These are phyloP conservation scores for Watersipora subatra DNA, from an alignment of 1,140 invertebrate genomes.

Conservation along the genomic window DNA sequence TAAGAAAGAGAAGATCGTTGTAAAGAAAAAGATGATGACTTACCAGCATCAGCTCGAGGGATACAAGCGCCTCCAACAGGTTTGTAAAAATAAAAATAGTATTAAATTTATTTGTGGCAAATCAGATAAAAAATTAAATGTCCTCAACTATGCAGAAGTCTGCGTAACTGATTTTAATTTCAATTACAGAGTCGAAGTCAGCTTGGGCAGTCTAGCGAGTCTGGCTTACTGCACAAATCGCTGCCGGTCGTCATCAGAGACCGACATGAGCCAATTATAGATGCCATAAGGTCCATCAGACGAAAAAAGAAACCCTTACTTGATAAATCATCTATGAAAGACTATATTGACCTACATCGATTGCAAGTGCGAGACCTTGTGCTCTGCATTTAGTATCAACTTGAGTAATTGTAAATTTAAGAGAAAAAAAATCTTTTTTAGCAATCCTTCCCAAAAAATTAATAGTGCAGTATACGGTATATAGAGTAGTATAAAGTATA, in stretches of 20 bases:
- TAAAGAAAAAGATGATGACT: not conserved
- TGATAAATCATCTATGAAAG: not conserved
- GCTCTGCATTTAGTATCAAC: not conserved
- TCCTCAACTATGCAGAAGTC: not conserved
- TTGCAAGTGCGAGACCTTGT: not conserved
- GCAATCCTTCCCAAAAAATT: no score
- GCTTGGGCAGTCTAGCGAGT: not conserved
- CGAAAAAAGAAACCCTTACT: not conserved
- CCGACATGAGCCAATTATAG: not conserved
- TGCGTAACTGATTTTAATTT: not conserved
- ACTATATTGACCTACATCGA: not conserved
- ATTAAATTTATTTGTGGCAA: not conserved
- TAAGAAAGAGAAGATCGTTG: not conserved
- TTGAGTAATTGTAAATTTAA: no score
- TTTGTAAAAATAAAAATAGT: not conserved
- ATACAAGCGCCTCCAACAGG: not conserved
- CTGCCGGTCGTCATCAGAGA: not conserved
- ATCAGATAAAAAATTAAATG: not conserved
- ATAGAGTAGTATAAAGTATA: no score
- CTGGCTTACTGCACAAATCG: not conserved
- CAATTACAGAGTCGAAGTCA: not conserved
- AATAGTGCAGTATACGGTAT: no score
- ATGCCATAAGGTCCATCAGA: not conserved
- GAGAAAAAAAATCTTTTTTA: no score
- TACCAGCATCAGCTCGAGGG: not conserved